A percentile compares a stretch with the other conserved stretches of the same genome.
These are phyloP conservation scores for Melanotaenia pygmaea DNA, from an alignment of 2,797 vertebrate genomes.

Conservation along the genomic window DNA sequence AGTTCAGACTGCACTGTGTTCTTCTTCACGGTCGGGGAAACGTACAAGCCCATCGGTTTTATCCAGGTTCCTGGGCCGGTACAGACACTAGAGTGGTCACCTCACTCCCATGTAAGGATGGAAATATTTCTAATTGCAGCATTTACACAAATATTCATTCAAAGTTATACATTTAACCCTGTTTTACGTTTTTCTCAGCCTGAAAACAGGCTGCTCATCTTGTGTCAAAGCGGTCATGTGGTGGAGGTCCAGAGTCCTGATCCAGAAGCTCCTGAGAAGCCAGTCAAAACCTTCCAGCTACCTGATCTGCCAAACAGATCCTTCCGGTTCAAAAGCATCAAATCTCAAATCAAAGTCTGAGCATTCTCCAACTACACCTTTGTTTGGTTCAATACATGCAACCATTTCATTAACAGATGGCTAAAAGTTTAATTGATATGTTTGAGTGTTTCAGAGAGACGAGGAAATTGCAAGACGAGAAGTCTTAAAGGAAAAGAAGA, in stretches of 20 bases:
- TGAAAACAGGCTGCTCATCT: slow-evolving; percentile 85
- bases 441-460: slow-evolving; percentile 80
- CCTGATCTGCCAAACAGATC: slow-evolving; percentile 72
- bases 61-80: slow-evolving; percentile 91
- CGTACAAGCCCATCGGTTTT: slow-evolving; percentile 89
- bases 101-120: slow-evolving; percentile 85
- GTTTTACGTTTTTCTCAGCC: slow-evolving; percentile 70
- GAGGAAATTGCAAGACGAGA: slow-evolving; percentile 81
- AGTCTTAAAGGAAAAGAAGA: slow-evolving; percentile 76
- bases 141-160: not conserved
- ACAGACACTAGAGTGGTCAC: slow-evolving; percentile 88
- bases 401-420: not conserved
- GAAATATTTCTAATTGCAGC: not conserved
- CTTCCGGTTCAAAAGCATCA: slow-evolving; percentile 93
- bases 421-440: not conserved
- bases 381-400: not conserved
- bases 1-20: slow-evolving; percentile 92
- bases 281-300: slow-evolving; percentile 83
- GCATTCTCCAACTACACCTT: not conserved
- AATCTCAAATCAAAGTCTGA: slow-evolving; percentile 86
- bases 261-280: slow-evolving; percentile 35
- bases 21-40: slow-evolving; percentile 87
- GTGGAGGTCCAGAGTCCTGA: slow-evolving; percentile 85
- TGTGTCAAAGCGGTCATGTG: slow-evolving; percentile 88
- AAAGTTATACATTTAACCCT: not conserved